Evolutionary conservation across 2,797 vertebrate genomes (phyloP), one percentile per base, ranked within the genome.

Genomic region (Darevskia mixta): DNA sequence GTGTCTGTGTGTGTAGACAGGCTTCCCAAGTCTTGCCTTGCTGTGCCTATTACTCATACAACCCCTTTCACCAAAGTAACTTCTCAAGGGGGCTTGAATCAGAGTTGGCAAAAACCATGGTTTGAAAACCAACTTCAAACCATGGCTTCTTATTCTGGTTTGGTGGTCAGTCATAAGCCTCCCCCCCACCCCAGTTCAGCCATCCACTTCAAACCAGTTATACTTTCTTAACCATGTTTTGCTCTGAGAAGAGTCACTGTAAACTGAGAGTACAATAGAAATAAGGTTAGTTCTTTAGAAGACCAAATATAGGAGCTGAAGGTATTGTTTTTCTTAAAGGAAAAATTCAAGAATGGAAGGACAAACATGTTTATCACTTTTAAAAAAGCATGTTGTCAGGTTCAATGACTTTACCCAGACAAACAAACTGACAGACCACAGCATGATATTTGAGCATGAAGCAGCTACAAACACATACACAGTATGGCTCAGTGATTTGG

Each of bases 251-350:
- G 23, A 67, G 27, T 6, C 55, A 49, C 43, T 80, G 9, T 61
- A 75, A 38, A 25, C 55, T 29, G 17, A 66, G 6, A 67, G 20
- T 45, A 17, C 18, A 45, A 77, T 61, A 78, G 29, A 69, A 38
- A 71, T 32, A 67, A 69, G 18, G 78, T 32, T 67, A 75, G 83
- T 73, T 82, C 11, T 76, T 55, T 71, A 76, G 7, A 35, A 49
- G 3, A 10, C 25, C 83, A 43, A 83, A 82, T 13, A 9, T 17
- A 6, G 23, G 15, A 20, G 71, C 32, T 64, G n/a, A 73, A 49
- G 85, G 8, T 38, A 41, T 67, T 0, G 43, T 81, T 90, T 92
- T 90, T 89, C 71, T 73, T 76, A n/a, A 78, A 88, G 10, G 80
- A 0, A 87, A 79, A 86, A 86, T 18, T 43, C 20, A 87, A 85